Evolutionary conservation across 37 sponge, comb jelly and placozoan genomes (phyloP).

Genomic region (Amphimedon queenslandica): DNA sequence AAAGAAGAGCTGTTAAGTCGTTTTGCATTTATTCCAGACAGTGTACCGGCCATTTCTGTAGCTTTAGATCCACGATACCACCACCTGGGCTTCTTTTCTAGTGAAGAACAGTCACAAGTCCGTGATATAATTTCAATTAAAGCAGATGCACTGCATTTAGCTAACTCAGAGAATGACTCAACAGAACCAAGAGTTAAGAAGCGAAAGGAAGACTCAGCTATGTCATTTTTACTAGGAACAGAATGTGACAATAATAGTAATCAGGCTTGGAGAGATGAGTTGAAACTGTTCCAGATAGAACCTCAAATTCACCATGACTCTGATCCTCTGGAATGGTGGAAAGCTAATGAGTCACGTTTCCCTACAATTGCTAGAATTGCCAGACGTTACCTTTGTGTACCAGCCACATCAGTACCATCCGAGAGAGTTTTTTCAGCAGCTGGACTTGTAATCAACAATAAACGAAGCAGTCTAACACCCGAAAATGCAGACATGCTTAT

Average conservation of each 20-base stretch:
- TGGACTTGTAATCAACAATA: too few relatives aligned
- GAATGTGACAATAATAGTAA: neutral
- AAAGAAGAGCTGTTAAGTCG: neutral
- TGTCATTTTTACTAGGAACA: slow-evolving; percentile 18
- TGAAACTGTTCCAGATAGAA: neutral
- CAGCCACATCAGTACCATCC: too few relatives aligned
- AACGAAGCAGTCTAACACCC: too few relatives aligned
- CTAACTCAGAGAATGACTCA: neutral
- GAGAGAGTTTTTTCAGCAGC: too few relatives aligned
- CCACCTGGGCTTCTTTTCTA: neutral
- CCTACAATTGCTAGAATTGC: too few relatives aligned
- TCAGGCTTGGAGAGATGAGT: neutral
- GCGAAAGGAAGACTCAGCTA: neutral
- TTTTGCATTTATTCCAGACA: neutral
- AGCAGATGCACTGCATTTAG: too few relatives aligned
- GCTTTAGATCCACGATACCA: slow-evolving; percentile 1
- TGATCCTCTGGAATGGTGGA: too few relatives aligned
- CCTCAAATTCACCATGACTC: slow-evolving; percentile 11
- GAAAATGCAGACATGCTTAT: too few relatives aligned
- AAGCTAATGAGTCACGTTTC: too few relatives aligned
- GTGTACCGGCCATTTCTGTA: neutral
- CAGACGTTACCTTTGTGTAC: too few relatives aligned
- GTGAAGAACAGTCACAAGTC: neutral
- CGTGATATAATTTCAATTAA: neutral
- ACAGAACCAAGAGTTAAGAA: too few relatives aligned